Evolutionary conservation across 2,888 invertebrate genomes (phyloP), one percentile per base, ranked within the genome.

Genomic region (Dynastes hyllus): DNA sequence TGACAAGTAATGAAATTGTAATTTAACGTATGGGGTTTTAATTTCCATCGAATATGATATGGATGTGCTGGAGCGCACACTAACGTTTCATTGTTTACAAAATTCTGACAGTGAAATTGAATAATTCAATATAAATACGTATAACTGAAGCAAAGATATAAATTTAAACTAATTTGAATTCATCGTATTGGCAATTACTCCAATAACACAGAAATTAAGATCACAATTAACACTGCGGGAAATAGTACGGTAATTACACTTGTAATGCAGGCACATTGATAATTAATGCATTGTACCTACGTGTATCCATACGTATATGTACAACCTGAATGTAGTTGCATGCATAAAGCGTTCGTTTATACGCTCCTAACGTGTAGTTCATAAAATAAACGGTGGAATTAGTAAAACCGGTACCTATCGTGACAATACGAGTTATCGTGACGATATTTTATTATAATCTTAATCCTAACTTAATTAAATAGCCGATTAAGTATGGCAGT

Each of bases 391-490:
- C 82, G 81, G 80, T 78, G 80, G 76, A 83, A 82, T 83, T 82
- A 82, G 81, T 81, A 79, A 80, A 71, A 81, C 75, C 80, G 80
- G 78, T 73, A 58, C 73, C 73, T 85, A 83, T 85, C 86, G 86
- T 86, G 86, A 85, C 84, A 84, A 80, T 80, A 80, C 82, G 80
- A 82, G 81, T 84, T 87, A 85, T 87, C 87, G 87, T 87, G 86
- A 86, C 87, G 82, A 84, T 87, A 87, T 87, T 87, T 87, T 87
- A 87, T 87, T 86, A 84, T 87, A 88, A 87, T 87, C 87, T 88
- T 87, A 87, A 87, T 87, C 86, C 87, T 87, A 87, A 87, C 87
- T 88, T 88, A 87, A 88, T 88, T 88, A 87, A 88, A 88, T 87
- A 87, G 87, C 85, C 86, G 87, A 85, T 84, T 83, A 83, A 83